Conservation (phyloP, 2,113 vertebrate species). For the Passer montanus region DNA sequence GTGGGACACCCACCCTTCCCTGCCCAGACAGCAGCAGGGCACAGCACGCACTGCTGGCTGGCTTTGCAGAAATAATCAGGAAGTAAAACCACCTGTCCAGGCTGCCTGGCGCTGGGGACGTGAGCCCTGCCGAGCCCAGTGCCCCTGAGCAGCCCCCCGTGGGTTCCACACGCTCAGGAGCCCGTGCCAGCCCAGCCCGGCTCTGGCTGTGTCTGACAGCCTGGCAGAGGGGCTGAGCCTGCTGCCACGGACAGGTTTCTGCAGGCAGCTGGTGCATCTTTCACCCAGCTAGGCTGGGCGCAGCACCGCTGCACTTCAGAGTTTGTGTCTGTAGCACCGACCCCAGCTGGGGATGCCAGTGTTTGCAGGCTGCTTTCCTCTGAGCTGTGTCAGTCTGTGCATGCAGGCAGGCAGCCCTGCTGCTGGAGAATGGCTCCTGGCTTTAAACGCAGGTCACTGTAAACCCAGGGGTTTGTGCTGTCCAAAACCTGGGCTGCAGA, state of each 20-base stretch:
- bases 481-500: not conserved
- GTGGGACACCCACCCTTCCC: not conserved
- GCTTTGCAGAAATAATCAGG: not conserved
- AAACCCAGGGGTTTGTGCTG: not conserved
- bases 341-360: rapidly evolving
- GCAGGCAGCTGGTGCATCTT: rapidly evolving
- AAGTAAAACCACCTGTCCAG: not conserved
- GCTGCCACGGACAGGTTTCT: rapidly evolving
- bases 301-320: not conserved
- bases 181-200: not conserved
- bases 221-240: rapidly evolving
- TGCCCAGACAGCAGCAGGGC: not conserved
- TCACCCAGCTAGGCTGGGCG: rapidly evolving
- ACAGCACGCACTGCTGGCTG: not conserved
- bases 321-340: rapidly evolving
- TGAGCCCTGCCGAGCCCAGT: not conserved
- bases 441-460: not conserved
- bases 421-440: not conserved
- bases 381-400: rapidly evolving
- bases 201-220: rapidly evolving
- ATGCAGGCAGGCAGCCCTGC: too few species aligned
- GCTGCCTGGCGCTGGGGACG: not conserved
- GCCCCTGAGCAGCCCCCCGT: not conserved
- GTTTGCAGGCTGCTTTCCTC: not conserved
- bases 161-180: not conserved